These are phyloP conservation scores for Hyppa rectilinea DNA, from an alignment of 2,888 invertebrate genomes.

Conservation along the genomic window DNA sequence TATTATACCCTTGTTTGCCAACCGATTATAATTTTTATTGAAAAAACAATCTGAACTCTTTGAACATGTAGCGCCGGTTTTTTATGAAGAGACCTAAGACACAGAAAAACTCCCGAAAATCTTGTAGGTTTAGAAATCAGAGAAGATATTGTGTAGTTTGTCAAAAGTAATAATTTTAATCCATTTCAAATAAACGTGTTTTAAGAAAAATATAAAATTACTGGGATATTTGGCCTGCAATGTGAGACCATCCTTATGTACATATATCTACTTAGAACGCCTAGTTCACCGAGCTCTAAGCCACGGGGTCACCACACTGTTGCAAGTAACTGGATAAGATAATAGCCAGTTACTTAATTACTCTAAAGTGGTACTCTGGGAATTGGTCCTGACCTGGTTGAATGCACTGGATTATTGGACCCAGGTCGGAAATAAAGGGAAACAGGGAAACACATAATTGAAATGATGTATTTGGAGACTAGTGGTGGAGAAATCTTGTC, in stretches of 20 bases:
- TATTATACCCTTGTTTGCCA: not conserved
- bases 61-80: too few relatives aligned
- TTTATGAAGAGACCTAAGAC: too few relatives aligned
- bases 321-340: slow-evolving; percentile 4
- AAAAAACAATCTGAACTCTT: not conserved
- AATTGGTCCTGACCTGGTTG: too few relatives aligned
- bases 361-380: too few relatives aligned
- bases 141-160: not conserved
- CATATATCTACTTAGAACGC: not conserved
- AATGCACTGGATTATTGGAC: slow-evolving; percentile 1
- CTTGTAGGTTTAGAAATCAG: not conserved
- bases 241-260: not conserved
- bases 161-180: not conserved
- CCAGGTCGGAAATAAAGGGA: too few relatives aligned
- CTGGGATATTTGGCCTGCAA: not conserved
- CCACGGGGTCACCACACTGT: slow-evolving; percentile 8
- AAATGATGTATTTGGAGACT: too few relatives aligned
- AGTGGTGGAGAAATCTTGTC: too few relatives aligned
- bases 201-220: not conserved
- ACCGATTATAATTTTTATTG: not conserved
- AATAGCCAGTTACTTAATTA: not conserved
- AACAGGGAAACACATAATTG: too few relatives aligned
- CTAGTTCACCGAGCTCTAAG: not conserved
- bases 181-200: not conserved
- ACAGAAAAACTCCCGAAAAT: not conserved